Base-by-base conservation (phyloP, 2,113 vertebrate species). In the Furnarius figulus region DNA sequence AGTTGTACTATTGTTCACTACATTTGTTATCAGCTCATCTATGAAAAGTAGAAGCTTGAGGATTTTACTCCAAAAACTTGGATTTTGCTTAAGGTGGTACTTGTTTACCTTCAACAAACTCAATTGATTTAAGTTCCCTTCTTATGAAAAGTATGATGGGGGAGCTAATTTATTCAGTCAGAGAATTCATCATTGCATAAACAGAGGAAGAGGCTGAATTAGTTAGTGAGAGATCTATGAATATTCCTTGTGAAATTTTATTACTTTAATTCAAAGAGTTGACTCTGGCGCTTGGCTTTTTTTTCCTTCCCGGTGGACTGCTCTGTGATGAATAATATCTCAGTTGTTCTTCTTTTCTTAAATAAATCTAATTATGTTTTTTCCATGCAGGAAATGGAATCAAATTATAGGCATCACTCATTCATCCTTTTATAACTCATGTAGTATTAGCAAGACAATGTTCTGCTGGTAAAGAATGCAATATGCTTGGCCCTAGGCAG, bases 281-380 rank as follows among this genome's bases (percentile, higher is more conserved):
- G 68, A 81, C 59, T 92, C 55, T 68, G 50, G 27, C 20, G 11
- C 67, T 68, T 92, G 46, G 50, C 62, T 94, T 89, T 90, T 94
- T 67, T 47, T 89, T 30, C 27, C 39, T 86, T 92, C 71, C 68
- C 39, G 14, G 44, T 24, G 42, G 81, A 81, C 61, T 6, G 1
- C 47, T 93, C 39, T 4, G 14, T 88, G 70, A 87, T 81, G 83
- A 97, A 65, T 92, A 95, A 88, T 74, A 80, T n/a, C 65, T 92
- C 53, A 44, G 76, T 81, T 87, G 65, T 89, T 96, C 24, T 81
- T 88, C 20, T 93, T 90, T 89, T 90, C 73, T 89, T 75, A 87
- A 92, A 72, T 79, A 91, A 93, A 96, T 91, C 79, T 70, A 82
- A 96, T 94, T 90, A 44, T 50, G 72, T 72, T 63, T 86, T 91